Conservation (phyloP, 2,888 invertebrate species). For the Choreutis nemorana region DNA sequence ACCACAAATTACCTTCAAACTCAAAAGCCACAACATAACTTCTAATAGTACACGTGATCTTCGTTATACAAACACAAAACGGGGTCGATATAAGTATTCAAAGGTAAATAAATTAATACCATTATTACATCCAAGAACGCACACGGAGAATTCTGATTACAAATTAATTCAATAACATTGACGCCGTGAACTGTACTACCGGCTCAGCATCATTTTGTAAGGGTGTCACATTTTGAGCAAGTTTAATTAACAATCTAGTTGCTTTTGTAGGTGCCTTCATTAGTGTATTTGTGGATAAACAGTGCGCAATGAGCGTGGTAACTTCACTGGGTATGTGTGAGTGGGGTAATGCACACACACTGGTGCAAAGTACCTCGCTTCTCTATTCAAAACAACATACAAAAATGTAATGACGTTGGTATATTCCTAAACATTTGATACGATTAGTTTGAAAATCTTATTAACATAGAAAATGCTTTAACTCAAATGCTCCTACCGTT, state of each 20-base stretch:
- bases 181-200: constrained; percentile 58
- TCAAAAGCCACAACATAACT: too few species aligned
- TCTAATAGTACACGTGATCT: too few species aligned
- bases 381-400: too few species aligned
- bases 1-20: too few species aligned
- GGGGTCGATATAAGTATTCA: too few species aligned
- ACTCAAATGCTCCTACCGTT: too few species aligned
- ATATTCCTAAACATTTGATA: too few species aligned
- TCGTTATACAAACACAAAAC: too few species aligned
- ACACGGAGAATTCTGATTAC: constrained; percentile 61
- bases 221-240: constrained; percentile 66
- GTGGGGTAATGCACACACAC: constrained; percentile 16
- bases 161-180: constrained; percentile 64
- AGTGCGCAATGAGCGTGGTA: constrained; percentile 32
- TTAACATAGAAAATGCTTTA: too few species aligned
- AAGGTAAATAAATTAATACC: constrained; percentile 39
- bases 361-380: too few species aligned
- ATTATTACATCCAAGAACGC: constrained; percentile 52
- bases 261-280: constrained; percentile 66
- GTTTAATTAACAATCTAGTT: constrained; percentile 67
- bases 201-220: constrained; percentile 55
- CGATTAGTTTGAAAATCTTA: too few species aligned
- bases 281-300: constrained; percentile 66
- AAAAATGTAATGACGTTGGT: too few species aligned
- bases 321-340: constrained; percentile 38